Evolutionary conservation across 2,797 vertebrate genomes (phyloP).

Genomic region (Pogoniulus pusillus): DNA sequence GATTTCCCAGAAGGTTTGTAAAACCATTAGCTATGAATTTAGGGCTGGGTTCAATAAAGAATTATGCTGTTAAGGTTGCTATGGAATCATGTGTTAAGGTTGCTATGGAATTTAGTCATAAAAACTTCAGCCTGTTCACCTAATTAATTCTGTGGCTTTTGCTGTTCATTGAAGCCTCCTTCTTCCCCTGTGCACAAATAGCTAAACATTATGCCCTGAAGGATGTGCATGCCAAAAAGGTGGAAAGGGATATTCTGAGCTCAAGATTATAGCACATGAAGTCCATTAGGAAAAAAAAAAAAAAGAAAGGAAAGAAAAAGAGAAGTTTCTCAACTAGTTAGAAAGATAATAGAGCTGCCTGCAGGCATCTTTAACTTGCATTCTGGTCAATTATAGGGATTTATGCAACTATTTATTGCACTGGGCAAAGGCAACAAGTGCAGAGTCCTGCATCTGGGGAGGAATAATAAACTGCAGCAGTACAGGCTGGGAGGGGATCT

Average conservation of each 20-base stretch:
- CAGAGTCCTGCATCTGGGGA: no score
- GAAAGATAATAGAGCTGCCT: conserved; percentile 17
- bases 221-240: not conserved
- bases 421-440: conserved; percentile 28
- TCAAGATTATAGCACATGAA: not conserved
- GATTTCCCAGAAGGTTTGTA: conserved; percentile 34
- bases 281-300: not conserved
- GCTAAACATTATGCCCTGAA: not conserved
- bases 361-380: not conserved
- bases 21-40: conserved; percentile 44
- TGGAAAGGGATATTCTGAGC: conserved; percentile 48
- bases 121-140: conserved; percentile 57
- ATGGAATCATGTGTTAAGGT: conserved; percentile 24
- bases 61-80: conserved; percentile 40
- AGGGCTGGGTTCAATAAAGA: conserved; percentile 32
- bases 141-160: conserved; percentile 49
- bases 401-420: not conserved
- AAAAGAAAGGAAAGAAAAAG: not conserved
- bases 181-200: conserved; percentile 17
- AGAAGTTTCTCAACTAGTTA: conserved; percentile 1
- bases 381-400: not conserved
- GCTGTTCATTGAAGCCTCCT: conserved; percentile 46
- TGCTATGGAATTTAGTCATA: conserved; percentile 46
- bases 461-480: no score
- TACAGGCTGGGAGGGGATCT: no score